These are phyloP conservation scores for Mythimna lalbum DNA, from an alignment of 2,888 invertebrate species.

Conservation along the genomic window DNA sequence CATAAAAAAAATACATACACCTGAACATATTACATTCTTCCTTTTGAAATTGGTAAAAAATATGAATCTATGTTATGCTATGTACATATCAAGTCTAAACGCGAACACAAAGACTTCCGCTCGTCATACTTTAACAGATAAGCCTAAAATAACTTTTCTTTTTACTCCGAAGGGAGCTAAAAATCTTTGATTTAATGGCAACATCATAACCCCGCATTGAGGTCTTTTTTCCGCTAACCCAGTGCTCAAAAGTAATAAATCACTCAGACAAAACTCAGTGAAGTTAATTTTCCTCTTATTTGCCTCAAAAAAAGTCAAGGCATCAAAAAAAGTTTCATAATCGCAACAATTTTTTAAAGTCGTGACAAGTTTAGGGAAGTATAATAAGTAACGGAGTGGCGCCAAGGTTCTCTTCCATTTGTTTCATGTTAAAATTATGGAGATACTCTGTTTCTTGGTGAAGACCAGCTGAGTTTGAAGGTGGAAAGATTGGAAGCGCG, in stretches of 20 bases:
- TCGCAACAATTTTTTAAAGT: conserved; percentile 52
- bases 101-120: conserved; percentile 11
- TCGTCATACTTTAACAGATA: conserved; percentile 12
- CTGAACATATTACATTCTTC: too few relatives aligned
- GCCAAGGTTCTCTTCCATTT: neutral
- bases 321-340: conserved; percentile 56
- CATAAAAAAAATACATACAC: too few relatives aligned
- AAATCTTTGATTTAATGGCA: conserved; percentile 52
- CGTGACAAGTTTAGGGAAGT: conserved; percentile 31
- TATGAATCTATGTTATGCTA: too few relatives aligned
- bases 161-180: conserved; percentile 1
- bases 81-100: neutral
- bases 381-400: conserved; percentile 18
- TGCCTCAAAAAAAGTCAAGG: conserved; percentile 49
- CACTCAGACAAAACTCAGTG: conserved; percentile 46
- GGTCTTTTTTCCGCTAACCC: conserved; percentile 20
- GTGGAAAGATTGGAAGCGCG: too few relatives aligned
- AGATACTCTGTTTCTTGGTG: too few relatives aligned
- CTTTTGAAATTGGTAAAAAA: too few relatives aligned
- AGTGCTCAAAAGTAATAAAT: conserved; percentile 57
- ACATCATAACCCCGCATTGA: conserved; percentile 36
- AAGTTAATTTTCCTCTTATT: conserved; percentile 63
- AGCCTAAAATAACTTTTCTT: conserved; percentile 7
- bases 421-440: too few relatives aligned
- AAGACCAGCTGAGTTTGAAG: too few relatives aligned